Evolutionary conservation across 2,888 invertebrate genomes (phyloP), one percentile per base, ranked within the genome.

Genomic region (Microplitis deprimator): DNA sequence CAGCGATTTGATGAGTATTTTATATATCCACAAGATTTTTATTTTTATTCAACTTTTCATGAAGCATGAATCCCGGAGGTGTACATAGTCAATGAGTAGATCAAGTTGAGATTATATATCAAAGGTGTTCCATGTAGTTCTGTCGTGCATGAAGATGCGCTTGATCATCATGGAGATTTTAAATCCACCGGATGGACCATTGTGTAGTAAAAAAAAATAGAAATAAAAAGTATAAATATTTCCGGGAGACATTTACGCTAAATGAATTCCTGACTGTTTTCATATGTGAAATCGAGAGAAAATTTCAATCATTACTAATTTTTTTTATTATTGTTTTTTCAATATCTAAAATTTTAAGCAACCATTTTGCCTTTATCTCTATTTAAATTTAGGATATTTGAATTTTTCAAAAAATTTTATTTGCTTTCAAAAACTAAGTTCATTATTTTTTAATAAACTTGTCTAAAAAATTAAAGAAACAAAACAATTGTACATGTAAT

Each of bases 1-100:
- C 60, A 4, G 29, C 29, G 29, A 29, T 29, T 29, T 29, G 29
- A 29, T 29, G 29, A 29, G 29, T 29, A 29, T 29, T 29, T 29
- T 29, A 29, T 29, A 4, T 29, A 29, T 29, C 29, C 29, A 29
- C 3, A 29, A 29, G 29, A 29, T 29, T 29, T 29, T 29, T 29
- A 29, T 75, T 76, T 68, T 76, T 74, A 17, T 29, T 13, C 38
- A 65, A 29, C 13, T 29, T 65, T 13, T 29, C 13, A 20, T 65
- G 10, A 65, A 13, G 6, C 29, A 62, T 62, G 62, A 17, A n/a
- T 62, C 62, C 6, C 7, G 16, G 62, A 62, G 62, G 62, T 17
- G 62, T 62, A 7, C 62, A 62, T 62, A n/a, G 7, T 4, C n/a
- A 62, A 62, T 62, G 62, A 62, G 62, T n/a, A 62, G 62, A 59